Base-by-base conservation (phyloP, 2,797 vertebrate species). In the Gymnodraco acuticeps region DNA sequence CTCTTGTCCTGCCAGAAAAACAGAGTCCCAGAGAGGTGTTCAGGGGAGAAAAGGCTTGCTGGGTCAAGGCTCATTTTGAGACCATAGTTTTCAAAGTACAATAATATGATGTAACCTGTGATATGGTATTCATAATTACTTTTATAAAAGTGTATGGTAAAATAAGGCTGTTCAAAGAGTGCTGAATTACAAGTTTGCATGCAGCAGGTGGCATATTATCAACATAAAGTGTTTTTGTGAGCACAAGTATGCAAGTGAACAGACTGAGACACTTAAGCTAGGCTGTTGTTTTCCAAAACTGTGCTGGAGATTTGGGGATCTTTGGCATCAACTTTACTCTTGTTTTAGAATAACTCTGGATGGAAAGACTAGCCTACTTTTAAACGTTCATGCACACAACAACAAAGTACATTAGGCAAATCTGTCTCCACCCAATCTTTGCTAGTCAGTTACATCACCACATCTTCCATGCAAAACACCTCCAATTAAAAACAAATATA, bases 1-100 rank as follows among this genome's bases (percentile, higher is more conserved):
- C 51, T 67, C 27, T 66, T 48, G 38, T 75, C 23, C 69, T 77
- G 68, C 65, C 65, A 75, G 47, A 65, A 46, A 53, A 23, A 47
- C 16, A 59, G 10, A 56, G 50, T 52, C 19, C 43, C 73, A 70
- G 60, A 64, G 67, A 27, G 69, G 12, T 38, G 62, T 47, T 74
- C 46, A 63, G 61, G 60, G 67, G 56, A 59, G 17, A 66, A 66
- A 52, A 63, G 9, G 2, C 38, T 23, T 13, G 31, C 1, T 1
- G 38, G n/a, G 43, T 19, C 64, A 73, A 46, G 20, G 15, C 52
- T 60, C 31, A 33, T 45, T 45, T 48, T 23, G 4, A 12, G 20
- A 64, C 19, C n/a, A 16, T 1, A 10, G 51, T 0, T 46, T 10
- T 53, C 23, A 31, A 5, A 54, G 52, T 14, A 13, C 16, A 14